phyloP scores from a whole-genome alignment of 2,797 vertebrate genomes.

The Sebastes cheni region DNA sequence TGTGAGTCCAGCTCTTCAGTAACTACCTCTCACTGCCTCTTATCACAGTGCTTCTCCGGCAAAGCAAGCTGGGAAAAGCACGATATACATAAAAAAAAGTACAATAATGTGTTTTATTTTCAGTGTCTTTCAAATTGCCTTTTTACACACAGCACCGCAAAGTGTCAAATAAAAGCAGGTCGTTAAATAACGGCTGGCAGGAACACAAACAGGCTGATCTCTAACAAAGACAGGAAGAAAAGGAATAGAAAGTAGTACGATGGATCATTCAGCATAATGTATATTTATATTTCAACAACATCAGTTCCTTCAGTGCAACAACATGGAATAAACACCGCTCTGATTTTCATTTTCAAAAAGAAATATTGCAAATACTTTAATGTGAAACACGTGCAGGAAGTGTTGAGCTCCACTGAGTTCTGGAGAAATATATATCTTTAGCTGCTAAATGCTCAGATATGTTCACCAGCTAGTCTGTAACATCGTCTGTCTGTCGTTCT shows the following conservation, averaged over 20 bases:
- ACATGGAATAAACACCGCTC: background rate
- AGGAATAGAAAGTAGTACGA: background rate
- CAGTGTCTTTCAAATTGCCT: background rate
- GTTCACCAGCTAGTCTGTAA: background rate
- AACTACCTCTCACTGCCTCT: background rate
- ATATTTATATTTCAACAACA: background rate
- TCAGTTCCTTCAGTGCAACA: background rate
- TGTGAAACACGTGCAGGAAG: too few relatives aligned
- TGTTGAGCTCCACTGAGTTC: too few relatives aligned
- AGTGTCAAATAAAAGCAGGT: background rate
- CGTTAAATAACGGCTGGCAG: background rate
- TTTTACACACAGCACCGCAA: background rate
- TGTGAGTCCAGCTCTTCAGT: background rate
- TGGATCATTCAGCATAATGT: background rate
- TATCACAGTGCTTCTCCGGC: background rate
- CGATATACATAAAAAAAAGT: background rate
- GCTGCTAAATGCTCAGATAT: too few relatives aligned
- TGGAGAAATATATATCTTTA: too few relatives aligned
- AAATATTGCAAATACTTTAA: too few relatives aligned
- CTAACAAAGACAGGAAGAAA: background rate
- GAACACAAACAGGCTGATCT: background rate
- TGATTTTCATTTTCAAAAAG: background rate
- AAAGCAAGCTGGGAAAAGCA: conserved; percentile 27
- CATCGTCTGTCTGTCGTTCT: background rate
- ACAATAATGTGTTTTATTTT: background rate